Evolutionary conservation across 2,113 vertebrate genomes (phyloP), one percentile per base, ranked within the genome.

Genomic region (Alligator mississippiensis): DNA sequence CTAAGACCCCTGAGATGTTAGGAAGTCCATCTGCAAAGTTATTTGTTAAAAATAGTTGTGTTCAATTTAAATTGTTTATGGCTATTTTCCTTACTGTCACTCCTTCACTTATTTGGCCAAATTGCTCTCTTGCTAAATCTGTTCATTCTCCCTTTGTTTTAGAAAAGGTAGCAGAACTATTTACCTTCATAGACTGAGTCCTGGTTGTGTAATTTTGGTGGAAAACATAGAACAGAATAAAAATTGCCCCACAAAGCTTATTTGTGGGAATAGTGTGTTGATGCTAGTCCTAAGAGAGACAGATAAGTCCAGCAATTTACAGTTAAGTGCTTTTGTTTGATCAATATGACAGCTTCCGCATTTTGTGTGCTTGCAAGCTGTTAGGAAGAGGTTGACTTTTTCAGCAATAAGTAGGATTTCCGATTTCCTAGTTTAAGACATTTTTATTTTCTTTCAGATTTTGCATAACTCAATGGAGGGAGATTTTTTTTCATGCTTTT

Each of bases 271-370:
- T 5, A 3, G 57, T 72, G 55, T 96, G 83, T 84, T 95, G 90
- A 85, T 95, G 74, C 87, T 92, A 80, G 89, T 93, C 87, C 70
- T 0, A 3, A 94, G 93, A 93, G 90, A 96, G 96, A 94, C 66
- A 95, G 92, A 90, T 93, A 94, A 94, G 93, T 95, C 93, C 95
- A 93, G 92, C 96, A 96, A 96, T 97, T 47, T 96, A 96, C 84
- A 95, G 95, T 94, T 96, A 97, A 96, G 84, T 90, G 66, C 15
- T 84, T 97, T 96, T 93, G 68, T 97, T 97, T 97, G 88, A 97
- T 93, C 90, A 92, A 19, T 87, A 66, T 93, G 96, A 95, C 87
- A 85, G 79, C 93, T 92, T 95, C 68, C 89, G 85, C 47, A 55
- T 94, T 96, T 95, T 85, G 96, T 91, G 93, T 0, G 3, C 66